Evolutionary conservation across 2,797 vertebrate species (phyloP).

Genomic region (Diplodus sargus): DNA sequence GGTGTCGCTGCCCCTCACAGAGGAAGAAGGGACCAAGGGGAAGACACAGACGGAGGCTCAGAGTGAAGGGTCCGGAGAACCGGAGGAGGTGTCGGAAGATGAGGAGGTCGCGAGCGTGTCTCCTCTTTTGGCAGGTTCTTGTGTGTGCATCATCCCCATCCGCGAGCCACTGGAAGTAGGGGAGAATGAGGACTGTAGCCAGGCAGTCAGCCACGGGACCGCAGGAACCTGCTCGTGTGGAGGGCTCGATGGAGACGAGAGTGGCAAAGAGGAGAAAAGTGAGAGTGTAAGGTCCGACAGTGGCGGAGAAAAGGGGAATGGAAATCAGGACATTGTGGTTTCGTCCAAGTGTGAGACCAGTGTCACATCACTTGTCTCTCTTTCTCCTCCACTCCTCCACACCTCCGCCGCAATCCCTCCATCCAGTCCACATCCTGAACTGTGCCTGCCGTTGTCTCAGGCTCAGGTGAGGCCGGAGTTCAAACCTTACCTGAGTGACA

Average conservation of each 20-base stretch:
- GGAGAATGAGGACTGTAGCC: slow-evolving; percentile 94
- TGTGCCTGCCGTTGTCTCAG: slow-evolving; percentile 70
- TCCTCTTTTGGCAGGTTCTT: slow-evolving; percentile 75
- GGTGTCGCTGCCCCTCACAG: slow-evolving; percentile 57
- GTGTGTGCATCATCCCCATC: slow-evolving; percentile 79
- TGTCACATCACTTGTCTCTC: slow-evolving; percentile 56
- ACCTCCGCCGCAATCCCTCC: slow-evolving; percentile 52
- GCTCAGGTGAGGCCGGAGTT: slow-evolving; percentile 59
- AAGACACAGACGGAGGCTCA: slow-evolving; percentile 32
- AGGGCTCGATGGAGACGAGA: slow-evolving; percentile 60
- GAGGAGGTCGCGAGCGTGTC: slow-evolving; percentile 59
- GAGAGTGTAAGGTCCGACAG: slow-evolving; percentile 8
- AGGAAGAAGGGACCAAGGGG: slow-evolving; percentile 21
- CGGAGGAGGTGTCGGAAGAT: slow-evolving; percentile 80
- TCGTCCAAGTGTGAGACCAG: slow-evolving; percentile 45
- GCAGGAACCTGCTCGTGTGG: slow-evolving; percentile 79
- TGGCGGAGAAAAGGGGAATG: background rate
- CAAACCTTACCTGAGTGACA: slow-evolving; percentile 57
- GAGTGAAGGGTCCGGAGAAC: slow-evolving; percentile 64
- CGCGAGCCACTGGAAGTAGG: slow-evolving; percentile 91
- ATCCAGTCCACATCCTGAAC: slow-evolving; percentile 65
- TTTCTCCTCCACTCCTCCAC: slow-evolving; percentile 63
- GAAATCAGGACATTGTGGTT: slow-evolving; percentile 34
- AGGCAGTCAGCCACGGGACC: slow-evolving; percentile 87
- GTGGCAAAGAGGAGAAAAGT: slow-evolving; percentile 48